Base-by-base conservation (phyloP, 2,113 vertebrate genomes). In the Lutjanus erythropterus region DNA sequence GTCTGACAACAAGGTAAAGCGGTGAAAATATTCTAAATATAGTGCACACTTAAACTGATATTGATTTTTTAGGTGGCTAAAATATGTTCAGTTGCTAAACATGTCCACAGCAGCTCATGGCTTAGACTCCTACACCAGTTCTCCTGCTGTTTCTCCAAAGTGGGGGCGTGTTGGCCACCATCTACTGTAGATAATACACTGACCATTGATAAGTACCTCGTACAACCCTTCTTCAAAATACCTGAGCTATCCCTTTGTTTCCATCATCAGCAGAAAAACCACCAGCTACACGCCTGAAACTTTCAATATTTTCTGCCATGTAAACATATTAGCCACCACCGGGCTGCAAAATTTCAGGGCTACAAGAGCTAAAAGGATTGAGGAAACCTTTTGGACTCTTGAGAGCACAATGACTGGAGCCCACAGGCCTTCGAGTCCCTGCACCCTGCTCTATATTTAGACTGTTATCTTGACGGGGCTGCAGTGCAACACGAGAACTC, bases 401-500 rank as follows among this genome's bases (percentile, higher is more conserved):
- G 50, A 78, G 71, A 75, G 59, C 7, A 74, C 1, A 60, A 44
- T 47, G 88, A 64, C 64, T 78, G 27, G 55, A 79, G 70, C 73
- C 72, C 44, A 67, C 55, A 62, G 66, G 80, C 86, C 68, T 72
- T 59, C 18, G 56, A 67, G 75, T 61, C 71, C 47, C 62, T 52
- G 49, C 56, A n/a, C 56, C 33, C 60, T 4, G 56, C 68, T 89
- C 91, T 93, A 91, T 87, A 85, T 91, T 91, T 92, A 92, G 89
- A 60, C 53, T 18, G 42, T 81, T 91, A 91, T 93, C 90, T 91
- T 42, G 1, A 41, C 80, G 70, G 9, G 31, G 62, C 92, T 87
- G 84, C 81, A 78, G 81, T 58, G 81, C 37, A 92, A 92, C 77
- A 88, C 77, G 55, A 86, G 81, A 89, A 72, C 68, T 86, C 77